Evolutionary conservation across 2,888 invertebrate genomes (phyloP), one percentile per base, ranked within the genome.

Genomic region (Ochropleura plecta): DNA sequence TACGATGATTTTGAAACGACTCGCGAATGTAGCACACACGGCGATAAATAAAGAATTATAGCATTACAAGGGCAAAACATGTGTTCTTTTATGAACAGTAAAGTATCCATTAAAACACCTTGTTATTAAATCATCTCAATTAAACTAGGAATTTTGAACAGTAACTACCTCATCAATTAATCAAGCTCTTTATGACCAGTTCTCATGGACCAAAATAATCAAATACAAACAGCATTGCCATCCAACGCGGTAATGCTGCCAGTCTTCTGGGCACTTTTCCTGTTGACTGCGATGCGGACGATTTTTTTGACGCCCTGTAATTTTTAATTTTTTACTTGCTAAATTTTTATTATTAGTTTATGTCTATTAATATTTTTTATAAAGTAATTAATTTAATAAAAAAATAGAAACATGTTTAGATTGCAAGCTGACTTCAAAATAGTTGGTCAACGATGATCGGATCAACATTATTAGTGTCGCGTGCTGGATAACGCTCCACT

Each of bases 81-180:
- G n/a, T 67, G 51, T 30, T n/a, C 16, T n/a, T n/a, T 68, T 68
- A 71, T 8, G 14, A 18, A 14, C 10, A 53, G 30, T 53, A 71
- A 69, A 69, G 55, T 69, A 55, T 55, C 46, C 9, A 68, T 46
- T 68, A 55, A 71, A 46, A 30, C n/a, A 16, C 4, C 16, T 40
- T 46, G 30, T 44, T 46, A 40, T 68, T 12, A 12, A n/a, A 46
- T 68, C 0, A 8, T 55, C 12, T 40, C 30, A 8, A 55, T 55
- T 55, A 71, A n/a, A 68, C 20, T 14, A 46, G 53, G n/a, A 67
- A 68, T 69, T 71, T 46, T 8, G 55, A 55, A 20, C 1, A 55
- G 30, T n/a, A n/a, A n/a, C n/a, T n/a, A 69, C 12, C 30, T 12
- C 30, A 40, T 71, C n/a, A 68, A 69, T 71, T 55, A 71, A 71